Evolutionary conservation across 2,888 invertebrate species (phyloP), one percentile per base, ranked within the genome.

Genomic region (Cryptocephalus moraei): DNA sequence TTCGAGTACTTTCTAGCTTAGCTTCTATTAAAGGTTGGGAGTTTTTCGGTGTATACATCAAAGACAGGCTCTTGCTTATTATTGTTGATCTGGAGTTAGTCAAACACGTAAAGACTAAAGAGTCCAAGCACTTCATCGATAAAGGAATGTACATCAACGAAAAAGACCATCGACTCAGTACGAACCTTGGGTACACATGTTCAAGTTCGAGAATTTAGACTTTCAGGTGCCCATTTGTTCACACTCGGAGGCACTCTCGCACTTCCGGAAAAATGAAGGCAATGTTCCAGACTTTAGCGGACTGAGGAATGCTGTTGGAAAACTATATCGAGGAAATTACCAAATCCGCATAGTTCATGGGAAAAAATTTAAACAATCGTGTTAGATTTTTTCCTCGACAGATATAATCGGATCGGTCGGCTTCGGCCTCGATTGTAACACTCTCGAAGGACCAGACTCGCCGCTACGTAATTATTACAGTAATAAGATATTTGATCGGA

Each of bases 181-280:
- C 10, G 43, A 22, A 22, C 6, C 22, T 22, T 2, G 22, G 6
- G 22, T 2, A 22, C 2, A 22, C 22, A 6, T 22, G 6, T 22
- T 4, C 22, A 22, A 2, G 22, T 6, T 22, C 22, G 2, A 22
- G 22, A 22, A 22, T 22, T 22, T 22, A 22, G 2, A 22, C 22
- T 22, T 22, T 22, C 14, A 22, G 73, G 77, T 1, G 75, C 70
- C 0, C 75, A 77, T 58, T 61, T 82, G 1, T 78, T 81, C 55
- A 68, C 73, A 49, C 58, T 75, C 33, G 69, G 70, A 36, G 79
- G 76, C 0, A 73, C 77, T 0, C 84, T 83, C n/a, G n/a, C 56
- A 75, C 82, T 0, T 73, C 80, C 0, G 79, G 77, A 4, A 82
- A 81, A 62, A 65, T 83, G 45, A 82, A 78, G 60, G 70, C 66